Base-by-base conservation (phyloP, 2,888 invertebrate genomes). In the Ochropleura leucogaster region DNA sequence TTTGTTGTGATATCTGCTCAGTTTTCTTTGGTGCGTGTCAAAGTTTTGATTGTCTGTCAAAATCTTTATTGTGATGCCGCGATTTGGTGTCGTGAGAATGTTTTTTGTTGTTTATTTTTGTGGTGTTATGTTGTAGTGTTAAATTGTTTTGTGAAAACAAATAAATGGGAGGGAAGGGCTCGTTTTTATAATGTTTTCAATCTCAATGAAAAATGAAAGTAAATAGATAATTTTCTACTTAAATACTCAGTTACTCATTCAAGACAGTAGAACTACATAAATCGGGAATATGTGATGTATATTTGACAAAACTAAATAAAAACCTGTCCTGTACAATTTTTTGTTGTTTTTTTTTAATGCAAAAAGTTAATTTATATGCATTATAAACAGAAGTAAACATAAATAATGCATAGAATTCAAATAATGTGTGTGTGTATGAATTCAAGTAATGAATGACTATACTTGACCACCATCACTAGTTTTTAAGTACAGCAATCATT, bases 11-110 rank as follows among this genome's bases (percentile, higher is more conserved):
- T 93, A 88, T 94, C 92, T 86, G 87, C 90, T 85, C 89, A 89
- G 92, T 92, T 94, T 92, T 94, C 93, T 92, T 86, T 68, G 92
- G 92, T 93, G 94, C 93, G 96, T 94, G 96, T 89, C 94, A 89
- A 80, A 93, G 93, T 94, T 95, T 93, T 95, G 96, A 96, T 92
- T 91, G 92, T 93, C 91, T 95, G 96, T 96, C 96, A 96, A 93
- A 30, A 95, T 95, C 63, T 95, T 93, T 93, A 94, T 95, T 93
- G 93, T 92, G 93, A 93, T 92, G 88, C 87, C 81, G 79, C 81
- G 88, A 89, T 91, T 89, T 87, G 71, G 78, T 75, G 85, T 85
- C 92, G 95, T 95, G 95, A 91, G 95, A 95, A 94, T 91, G 87
- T 90, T 90, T 90, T 89, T 85, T 76, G 82, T 64, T 83, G 74